phyloP scores from a whole-genome alignment of 2,888 invertebrate genomes.

The Volucella inflata region DNA sequence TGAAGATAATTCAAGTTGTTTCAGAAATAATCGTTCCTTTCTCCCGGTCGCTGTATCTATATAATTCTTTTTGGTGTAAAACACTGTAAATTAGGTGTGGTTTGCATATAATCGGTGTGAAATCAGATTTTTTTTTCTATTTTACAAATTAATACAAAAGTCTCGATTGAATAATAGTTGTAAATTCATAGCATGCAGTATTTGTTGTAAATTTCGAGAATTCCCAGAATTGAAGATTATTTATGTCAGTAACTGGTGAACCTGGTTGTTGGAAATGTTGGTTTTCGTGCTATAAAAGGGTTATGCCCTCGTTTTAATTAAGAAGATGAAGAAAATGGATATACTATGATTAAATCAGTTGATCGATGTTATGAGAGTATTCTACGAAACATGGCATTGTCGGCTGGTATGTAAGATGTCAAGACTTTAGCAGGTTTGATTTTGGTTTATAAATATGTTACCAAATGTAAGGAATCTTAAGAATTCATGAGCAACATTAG shows the following conservation, averaged over 20 bases:
- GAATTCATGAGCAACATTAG: too few species aligned
- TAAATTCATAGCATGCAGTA: conserved; percentile 38
- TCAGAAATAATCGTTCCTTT: conserved; percentile 30
- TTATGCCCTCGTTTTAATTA: too few species aligned
- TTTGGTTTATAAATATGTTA: too few species aligned
- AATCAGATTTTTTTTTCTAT: conserved; percentile 54
- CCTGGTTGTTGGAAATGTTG: background rate
- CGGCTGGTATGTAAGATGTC: too few species aligned
- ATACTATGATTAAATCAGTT: too few species aligned
- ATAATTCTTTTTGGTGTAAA: conserved; percentile 5
- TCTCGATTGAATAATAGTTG: conserved; percentile 48
- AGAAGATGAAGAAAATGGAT: too few species aligned
- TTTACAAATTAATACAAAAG: conserved; percentile 36
- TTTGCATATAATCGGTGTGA: conserved; percentile 63
- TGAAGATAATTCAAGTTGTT: conserved; percentile 20
- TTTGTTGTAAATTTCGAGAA: conserved; percentile 21
- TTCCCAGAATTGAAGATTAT: background rate
- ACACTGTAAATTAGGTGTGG: conserved; percentile 55
- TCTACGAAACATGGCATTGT: too few species aligned
- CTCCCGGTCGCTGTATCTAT: conserved; percentile 49
- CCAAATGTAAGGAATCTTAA: too few species aligned
- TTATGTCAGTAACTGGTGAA: background rate
- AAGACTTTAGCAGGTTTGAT: too few species aligned
- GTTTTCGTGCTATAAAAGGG: too few species aligned
- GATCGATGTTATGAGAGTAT: too few species aligned